Percentiles rank a stretch among this genome's conserved stretches.
Conservation (phyloP, 2,113 vertebrate species). For the Clarias macrocephalus region DNA sequence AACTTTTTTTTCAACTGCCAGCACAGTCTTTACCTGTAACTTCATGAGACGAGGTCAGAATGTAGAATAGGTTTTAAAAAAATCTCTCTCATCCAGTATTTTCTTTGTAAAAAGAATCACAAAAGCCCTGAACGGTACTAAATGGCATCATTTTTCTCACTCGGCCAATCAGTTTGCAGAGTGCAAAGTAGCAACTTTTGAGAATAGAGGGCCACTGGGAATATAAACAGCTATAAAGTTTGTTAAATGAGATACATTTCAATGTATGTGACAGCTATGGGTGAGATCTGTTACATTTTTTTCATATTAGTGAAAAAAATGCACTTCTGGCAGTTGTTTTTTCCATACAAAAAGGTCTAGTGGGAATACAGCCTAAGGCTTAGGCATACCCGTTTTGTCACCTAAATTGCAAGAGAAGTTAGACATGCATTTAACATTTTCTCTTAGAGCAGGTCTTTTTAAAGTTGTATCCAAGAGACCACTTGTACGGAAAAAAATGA, state of each 20-base stretch:
- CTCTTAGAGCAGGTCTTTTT: neutral
- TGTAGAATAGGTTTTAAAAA: neutral
- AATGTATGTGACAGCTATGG: neutral
- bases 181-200: neutral
- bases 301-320: neutral
- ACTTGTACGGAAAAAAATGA: neutral
- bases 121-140: neutral
- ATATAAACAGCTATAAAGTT: neutral
- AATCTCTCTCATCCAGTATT: neutral
- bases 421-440: neutral
- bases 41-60: neutral
- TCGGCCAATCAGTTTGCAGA: neutral
- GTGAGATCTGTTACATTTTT: neutral
- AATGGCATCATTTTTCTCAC: neutral
- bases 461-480: neutral
- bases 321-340: neutral
- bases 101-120: neutral
- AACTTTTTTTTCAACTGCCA: neutral
- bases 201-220: neutral
- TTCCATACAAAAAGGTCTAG: neutral
- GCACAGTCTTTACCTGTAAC: neutral
- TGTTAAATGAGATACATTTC: neutral
- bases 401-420: neutral
- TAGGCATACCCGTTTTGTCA: neutral
- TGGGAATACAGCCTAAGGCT: neutral